Evolutionary conservation across 2,888 invertebrate genomes (phyloP).

Genomic region (Homarus gammarus): DNA sequence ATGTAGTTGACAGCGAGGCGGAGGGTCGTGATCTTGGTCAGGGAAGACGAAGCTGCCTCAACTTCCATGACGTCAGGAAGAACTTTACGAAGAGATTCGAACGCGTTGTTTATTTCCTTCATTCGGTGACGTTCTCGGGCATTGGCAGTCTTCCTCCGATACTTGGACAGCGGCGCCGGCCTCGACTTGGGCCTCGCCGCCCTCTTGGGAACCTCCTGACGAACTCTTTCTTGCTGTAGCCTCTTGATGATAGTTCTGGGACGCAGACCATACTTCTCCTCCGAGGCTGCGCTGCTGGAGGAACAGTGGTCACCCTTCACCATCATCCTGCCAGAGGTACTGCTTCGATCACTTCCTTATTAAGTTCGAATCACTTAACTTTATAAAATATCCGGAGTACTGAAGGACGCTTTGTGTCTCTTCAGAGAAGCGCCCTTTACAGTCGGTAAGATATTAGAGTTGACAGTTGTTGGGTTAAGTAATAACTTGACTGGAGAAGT

Average conservation of each 20-base stretch:
- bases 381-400: no score
- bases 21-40: slow-evolving; percentile 93
- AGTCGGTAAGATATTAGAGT: no score
- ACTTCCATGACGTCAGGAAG: slow-evolving; percentile 86
- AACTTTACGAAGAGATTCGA: slow-evolving; percentile 89
- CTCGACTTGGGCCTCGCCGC: slow-evolving; percentile 79
- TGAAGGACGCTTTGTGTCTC: no score
- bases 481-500: no score
- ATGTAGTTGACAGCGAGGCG: slow-evolving; percentile 93
- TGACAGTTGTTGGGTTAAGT: no score
- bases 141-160: slow-evolving; percentile 93
- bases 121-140: slow-evolving; percentile 91
- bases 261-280: slow-evolving; percentile 85
- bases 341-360: background rate
- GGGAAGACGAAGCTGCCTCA: slow-evolving; percentile 76
- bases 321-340: background rate
- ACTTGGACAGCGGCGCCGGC: slow-evolving; percentile 89
- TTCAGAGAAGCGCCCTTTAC: no score
- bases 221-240: slow-evolving; percentile 80
- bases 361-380: background rate
- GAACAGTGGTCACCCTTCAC: background rate
- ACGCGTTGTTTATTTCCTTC: slow-evolving; percentile 93
- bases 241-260: slow-evolving; percentile 84
- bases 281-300: background rate
- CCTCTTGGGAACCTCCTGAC: slow-evolving; percentile 76